These are phyloP conservation scores for Heteronetta atricapilla DNA, from an alignment of 2,113 vertebrate species.

Conservation along the genomic window DNA sequence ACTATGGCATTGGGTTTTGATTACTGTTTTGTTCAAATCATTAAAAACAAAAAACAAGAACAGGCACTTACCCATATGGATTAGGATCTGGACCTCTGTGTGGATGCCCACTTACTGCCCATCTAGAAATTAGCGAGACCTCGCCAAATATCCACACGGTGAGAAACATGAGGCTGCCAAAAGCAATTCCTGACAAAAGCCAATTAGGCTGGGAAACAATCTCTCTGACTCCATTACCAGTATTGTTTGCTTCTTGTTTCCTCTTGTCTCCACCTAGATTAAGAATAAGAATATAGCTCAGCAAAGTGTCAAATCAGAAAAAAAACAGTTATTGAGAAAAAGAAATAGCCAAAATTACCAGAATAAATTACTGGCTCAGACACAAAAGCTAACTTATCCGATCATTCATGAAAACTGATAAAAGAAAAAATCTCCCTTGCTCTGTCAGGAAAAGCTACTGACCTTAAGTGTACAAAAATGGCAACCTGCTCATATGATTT, in stretches of 20 bases:
- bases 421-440: neutral
- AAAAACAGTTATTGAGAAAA: neutral
- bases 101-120: conserved; percentile 80
- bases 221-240: neutral
- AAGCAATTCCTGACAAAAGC: conserved; percentile 67
- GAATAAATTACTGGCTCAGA: neutral
- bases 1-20: neutral
- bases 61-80: conserved; percentile 72
- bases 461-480: neutral
- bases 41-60: neutral
- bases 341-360: neutral
- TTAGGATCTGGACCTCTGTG: conserved; percentile 76
- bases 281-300: neutral
- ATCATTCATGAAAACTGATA: neutral
- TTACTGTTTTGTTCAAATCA: neutral
- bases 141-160: conserved; percentile 80
- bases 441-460: neutral
- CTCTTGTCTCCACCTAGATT: conserved; percentile 39
- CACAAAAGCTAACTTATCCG: neutral
- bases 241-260: conserved; percentile 26
- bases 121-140: conserved; percentile 77
- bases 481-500: neutral
- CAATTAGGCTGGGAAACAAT: neutral
- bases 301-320: neutral
- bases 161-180: conserved; percentile 75